phyloP scores from a whole-genome alignment of 2,113 vertebrate genomes.

The Syngnathus floridae region DNA sequence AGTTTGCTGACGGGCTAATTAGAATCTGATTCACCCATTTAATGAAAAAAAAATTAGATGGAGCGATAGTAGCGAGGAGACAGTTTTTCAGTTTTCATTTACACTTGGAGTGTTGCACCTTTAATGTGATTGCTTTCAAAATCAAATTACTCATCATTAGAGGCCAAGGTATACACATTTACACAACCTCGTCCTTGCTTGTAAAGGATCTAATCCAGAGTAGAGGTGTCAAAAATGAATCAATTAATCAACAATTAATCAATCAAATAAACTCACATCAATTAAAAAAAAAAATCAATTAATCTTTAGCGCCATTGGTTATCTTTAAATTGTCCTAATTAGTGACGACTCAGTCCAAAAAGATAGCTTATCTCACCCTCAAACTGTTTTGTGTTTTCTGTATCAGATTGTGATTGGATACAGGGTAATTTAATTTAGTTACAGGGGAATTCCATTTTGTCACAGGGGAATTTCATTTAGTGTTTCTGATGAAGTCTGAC shows the following conservation, averaged over 20 bases:
- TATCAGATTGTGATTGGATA: slow-evolving; percentile 35
- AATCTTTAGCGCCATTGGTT: too few species aligned
- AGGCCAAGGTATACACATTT: slow-evolving; percentile 34
- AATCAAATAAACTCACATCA: too few species aligned
- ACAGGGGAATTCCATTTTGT: slow-evolving; percentile 38
- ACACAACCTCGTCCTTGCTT: background rate
- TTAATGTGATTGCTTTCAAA: slow-evolving; percentile 58
- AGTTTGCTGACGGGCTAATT: slow-evolving; percentile 69
- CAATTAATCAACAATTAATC: too few species aligned
- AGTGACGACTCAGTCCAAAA: background rate
- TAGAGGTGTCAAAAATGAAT: too few species aligned
- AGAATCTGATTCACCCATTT: slow-evolving; percentile 77
- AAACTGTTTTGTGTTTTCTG: slow-evolving; percentile 15
- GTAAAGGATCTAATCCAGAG: background rate
- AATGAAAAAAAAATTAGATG: slow-evolving; percentile 71
- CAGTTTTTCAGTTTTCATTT: slow-evolving; percentile 54
- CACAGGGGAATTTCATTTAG: slow-evolving; percentile 23
- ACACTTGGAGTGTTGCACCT: slow-evolving; percentile 20
- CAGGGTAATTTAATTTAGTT: background rate
- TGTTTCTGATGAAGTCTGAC: slow-evolving; percentile 16
- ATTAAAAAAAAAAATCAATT: too few species aligned
- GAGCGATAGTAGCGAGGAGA: slow-evolving; percentile 68
- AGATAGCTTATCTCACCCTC: background rate
- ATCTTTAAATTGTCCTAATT: too few species aligned
- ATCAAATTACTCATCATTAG: slow-evolving; percentile 60